Evolutionary conservation across 2,797 vertebrate species (phyloP).

Genomic region (Oreochromis mossambicus): DNA sequence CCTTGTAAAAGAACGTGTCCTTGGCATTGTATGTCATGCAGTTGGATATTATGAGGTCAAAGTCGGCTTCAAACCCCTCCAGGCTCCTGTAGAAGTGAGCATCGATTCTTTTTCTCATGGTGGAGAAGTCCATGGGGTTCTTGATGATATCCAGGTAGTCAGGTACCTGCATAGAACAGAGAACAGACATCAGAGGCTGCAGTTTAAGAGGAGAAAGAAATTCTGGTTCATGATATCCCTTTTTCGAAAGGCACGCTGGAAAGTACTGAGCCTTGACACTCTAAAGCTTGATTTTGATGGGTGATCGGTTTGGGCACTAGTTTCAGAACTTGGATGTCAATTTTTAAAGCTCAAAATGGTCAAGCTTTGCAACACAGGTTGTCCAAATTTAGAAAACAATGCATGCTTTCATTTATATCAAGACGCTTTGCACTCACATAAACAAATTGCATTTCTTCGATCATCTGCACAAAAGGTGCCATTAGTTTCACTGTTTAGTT

Average conservation of each 20-base stretch:
- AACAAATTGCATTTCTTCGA: background rate
- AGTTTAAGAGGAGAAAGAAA: background rate
- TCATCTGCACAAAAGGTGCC: background rate
- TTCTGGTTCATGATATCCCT: background rate
- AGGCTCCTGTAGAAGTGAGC: constrained; percentile 85
- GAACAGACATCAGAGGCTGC: background rate
- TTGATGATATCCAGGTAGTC: constrained; percentile 96
- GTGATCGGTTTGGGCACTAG: background rate
- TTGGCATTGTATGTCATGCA: constrained; percentile 98
- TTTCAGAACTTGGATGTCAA: background rate
- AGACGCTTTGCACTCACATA: background rate
- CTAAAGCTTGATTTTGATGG: background rate
- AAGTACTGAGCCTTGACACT: background rate
- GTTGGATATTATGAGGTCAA: constrained; percentile 92
- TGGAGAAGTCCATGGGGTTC: constrained; percentile 96
- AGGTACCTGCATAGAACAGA: constrained; percentile 80
- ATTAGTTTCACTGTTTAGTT: background rate
- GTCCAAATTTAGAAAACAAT: background rate
- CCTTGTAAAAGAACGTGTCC: constrained; percentile 93
- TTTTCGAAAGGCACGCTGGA: background rate
- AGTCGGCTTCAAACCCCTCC: constrained; percentile 91
- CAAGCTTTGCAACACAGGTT: background rate
- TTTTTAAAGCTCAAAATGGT: background rate
- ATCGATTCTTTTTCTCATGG: constrained; percentile 89
- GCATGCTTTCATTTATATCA: background rate